Conservation (phyloP, 2,113 vertebrate genomes). For the Salvelinus fontinalis region DNA sequence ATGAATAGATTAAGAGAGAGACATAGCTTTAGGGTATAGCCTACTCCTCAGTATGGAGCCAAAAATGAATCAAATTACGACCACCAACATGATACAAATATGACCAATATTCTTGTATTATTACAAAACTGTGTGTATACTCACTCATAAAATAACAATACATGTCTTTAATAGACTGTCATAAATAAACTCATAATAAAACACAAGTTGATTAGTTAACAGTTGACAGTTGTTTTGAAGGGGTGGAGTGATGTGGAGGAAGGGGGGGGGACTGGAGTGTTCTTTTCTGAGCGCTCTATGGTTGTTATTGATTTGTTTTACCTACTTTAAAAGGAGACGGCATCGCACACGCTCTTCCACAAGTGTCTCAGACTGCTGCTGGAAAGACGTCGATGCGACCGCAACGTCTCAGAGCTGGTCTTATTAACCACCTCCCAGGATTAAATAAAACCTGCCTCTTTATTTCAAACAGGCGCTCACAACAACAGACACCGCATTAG, state of each 20-base stretch:
- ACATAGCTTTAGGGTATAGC: neutral
- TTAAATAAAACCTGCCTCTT: constrained; percentile 55
- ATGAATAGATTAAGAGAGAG: neutral
- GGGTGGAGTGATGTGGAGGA: neutral
- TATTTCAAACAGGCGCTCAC: constrained; percentile 46
- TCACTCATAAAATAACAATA: neutral
- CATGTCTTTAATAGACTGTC: neutral
- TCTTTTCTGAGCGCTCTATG: constrained; percentile 34
- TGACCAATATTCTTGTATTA: neutral
- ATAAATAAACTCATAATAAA: neutral
- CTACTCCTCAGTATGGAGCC: neutral
- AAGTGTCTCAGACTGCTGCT: constrained; percentile 25
- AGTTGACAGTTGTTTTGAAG: constrained; percentile 2
- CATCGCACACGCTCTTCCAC: constrained; percentile 27
- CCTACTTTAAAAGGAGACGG: constrained; percentile 71
- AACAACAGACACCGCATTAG: constrained; percentile 56
- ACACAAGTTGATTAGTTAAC: neutral
- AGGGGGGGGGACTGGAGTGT: constrained; percentile 5
- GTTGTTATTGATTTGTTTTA: constrained; percentile 71
- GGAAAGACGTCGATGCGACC: constrained; percentile 61
- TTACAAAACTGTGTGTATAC: neutral
- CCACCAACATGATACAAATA: neutral
- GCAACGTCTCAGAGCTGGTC: constrained; percentile 51
- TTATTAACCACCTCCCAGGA: constrained; percentile 69
- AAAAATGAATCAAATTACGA: neutral